Evolutionary conservation across 2,888 invertebrate genomes (phyloP), one percentile per base, ranked within the genome.

Genomic region (Phengaris arion): DNA sequence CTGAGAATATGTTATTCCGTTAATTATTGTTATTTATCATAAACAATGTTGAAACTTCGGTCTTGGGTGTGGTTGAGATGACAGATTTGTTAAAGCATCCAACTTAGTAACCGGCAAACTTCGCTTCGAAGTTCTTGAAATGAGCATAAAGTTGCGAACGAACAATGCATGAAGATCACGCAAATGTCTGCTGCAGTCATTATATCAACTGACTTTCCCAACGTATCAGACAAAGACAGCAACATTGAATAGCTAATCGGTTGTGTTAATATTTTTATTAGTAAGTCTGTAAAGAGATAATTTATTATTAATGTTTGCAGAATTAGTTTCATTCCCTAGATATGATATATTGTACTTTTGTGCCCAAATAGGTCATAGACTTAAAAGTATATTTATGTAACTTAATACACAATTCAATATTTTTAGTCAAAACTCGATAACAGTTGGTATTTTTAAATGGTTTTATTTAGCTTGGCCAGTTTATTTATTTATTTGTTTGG

Each of bases 81-180:
- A 72, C 54, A 72, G 72, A 35, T 72, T 72, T 72, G 72, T 54
- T 72, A 52, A 72, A 54, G 72, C 54, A 72, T 72, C 54, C 54
- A 72, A 52, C 72, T 54, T 72, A 35, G 54, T 72, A 72, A 12
- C 52, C 22, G 48, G n/a, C 13, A 72, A 72, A 72, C 72, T 72
- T 54, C 70, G n/a, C 5, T 13, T 13, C 64, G 6, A 35, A 72
- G 72, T 52, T 52, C 35, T 72, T 35, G 52, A 10, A 72, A 72
- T 35, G 52, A 72, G 35, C 54, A 45, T 54, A n/a, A 54, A 72
- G 72, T 51, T 54, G 72, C 13, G 54, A 54, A 45, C 35, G 52
- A 72, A 54, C 72, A 54, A 72, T 54, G 54, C 22, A 13, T 54
- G 72, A 72, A 72, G 72, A 54, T 72, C 13, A 54, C 35, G 52